A percentile compares a stretch with the other conserved stretches of the same genome.
Conservation (phyloP, 2,888 invertebrate genomes). For the Drosophila mimica region DNA sequence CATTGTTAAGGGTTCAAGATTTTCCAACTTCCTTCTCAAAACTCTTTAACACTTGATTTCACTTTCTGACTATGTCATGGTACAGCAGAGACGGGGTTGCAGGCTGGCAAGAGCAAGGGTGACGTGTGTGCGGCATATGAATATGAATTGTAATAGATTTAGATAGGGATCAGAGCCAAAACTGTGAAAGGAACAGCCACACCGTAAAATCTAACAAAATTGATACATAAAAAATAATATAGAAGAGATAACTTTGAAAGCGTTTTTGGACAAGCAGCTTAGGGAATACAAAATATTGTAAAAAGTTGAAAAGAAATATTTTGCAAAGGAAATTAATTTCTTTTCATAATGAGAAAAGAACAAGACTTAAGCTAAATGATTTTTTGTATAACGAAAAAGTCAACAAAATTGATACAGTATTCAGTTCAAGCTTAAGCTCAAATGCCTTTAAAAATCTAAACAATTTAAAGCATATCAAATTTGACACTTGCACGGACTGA, state of each 20-base stretch:
- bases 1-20: slow-evolving; percentile 39
- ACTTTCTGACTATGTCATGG: slow-evolving; percentile 55
- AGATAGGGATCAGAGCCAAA: slow-evolving; percentile 67
- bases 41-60: slow-evolving; percentile 80
- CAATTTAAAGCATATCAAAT: slow-evolving; percentile 45
- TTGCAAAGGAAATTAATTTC: slow-evolving; percentile 48
- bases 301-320: slow-evolving; percentile 38
- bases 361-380: slow-evolving; percentile 58
- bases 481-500: slow-evolving; percentile 37
- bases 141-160: slow-evolving; percentile 78
- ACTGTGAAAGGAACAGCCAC: slow-evolving; percentile 58
- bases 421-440: slow-evolving; percentile 7
- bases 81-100: neutral
- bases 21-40: slow-evolving; percentile 54
- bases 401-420: slow-evolving; percentile 12
- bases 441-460: slow-evolving; percentile 13
- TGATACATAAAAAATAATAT: slow-evolving; percentile 43
- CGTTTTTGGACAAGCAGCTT: slow-evolving; percentile 44
- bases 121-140: slow-evolving; percentile 66
- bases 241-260: slow-evolving; percentile 40
- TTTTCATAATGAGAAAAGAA: slow-evolving; percentile 43
- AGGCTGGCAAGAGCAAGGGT: neutral
- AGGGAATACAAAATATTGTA: slow-evolving; percentile 42
- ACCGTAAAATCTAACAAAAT: slow-evolving; percentile 68
- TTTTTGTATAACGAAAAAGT: slow-evolving; percentile 5